Percentiles rank a stretch among this genome's conserved stretches.
Evolutionary conservation across 1,140 invertebrate genomes (phyloP).

Genomic region (Delia radicum): DNA sequence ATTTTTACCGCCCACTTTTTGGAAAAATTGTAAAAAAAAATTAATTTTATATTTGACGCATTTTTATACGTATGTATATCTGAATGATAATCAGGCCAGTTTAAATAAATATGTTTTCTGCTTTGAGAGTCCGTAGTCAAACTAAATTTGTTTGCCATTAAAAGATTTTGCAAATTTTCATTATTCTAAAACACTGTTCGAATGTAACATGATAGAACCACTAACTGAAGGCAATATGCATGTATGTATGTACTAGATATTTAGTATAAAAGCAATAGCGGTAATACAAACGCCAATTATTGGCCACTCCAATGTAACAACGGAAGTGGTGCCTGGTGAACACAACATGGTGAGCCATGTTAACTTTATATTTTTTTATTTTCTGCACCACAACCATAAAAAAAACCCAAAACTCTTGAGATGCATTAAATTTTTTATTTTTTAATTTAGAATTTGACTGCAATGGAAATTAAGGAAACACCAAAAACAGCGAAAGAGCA

Average conservation of each 20-base stretch:
- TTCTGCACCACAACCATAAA: constrained; percentile 4
- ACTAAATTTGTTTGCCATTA: too few species aligned
- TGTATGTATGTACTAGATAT: background rate
- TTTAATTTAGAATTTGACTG: constrained; percentile 20
- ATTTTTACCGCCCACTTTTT: too few species aligned
- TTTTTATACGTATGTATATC: too few species aligned
- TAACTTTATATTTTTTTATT: background rate
- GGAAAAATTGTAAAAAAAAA: too few species aligned
- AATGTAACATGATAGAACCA: background rate
- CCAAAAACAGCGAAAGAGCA: background rate
- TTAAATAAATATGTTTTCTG: too few species aligned
- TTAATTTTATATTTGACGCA: too few species aligned
- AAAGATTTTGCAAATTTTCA: too few species aligned
- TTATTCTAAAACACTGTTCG: background rate
- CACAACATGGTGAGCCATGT: constrained; percentile 17
- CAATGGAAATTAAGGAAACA: constrained; percentile 13
- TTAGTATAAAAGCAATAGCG: constrained; percentile 18
- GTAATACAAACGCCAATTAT: constrained; percentile 21
- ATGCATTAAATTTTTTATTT: background rate
- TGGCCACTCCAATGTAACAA: constrained; percentile 19
- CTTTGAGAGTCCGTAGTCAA: too few species aligned
- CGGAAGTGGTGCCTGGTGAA: constrained; percentile 18
- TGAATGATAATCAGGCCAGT: too few species aligned
- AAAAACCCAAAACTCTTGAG: constrained; percentile 22
- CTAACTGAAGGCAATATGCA: constrained; percentile 1